Conservation (phyloP, 35 echinoderm and acorn worm genomes). For the Lytechinus pictus region DNA sequence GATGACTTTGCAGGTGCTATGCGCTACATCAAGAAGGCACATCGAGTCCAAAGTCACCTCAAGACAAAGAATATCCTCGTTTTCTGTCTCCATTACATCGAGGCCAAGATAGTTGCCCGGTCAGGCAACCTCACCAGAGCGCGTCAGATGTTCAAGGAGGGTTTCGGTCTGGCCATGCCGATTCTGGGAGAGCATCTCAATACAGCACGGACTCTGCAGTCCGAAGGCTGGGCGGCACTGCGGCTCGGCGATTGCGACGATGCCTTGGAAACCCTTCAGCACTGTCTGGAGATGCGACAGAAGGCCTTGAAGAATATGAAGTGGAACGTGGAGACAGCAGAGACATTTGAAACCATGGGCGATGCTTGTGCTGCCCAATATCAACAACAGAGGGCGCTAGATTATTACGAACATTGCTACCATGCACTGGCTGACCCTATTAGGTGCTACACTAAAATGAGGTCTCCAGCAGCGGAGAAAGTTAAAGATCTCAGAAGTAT, state of each 20-base stretch:
- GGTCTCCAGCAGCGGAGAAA: neutral
- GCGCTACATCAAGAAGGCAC: neutral
- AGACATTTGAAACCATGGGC: conserved; percentile 30
- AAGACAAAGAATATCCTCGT: conserved; percentile 29
- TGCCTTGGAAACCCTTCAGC: conserved; percentile 4
- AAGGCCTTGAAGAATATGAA: conserved; percentile 24
- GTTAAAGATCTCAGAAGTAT: neutral
- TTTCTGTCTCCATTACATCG: neutral
- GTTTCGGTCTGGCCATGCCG: neutral
- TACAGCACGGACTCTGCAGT: conserved; percentile 25
- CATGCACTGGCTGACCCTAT: neutral
- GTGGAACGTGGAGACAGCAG: conserved; percentile 48
- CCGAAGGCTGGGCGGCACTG: conserved; percentile 22
- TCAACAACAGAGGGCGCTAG: neutral
- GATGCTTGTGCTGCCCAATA: neutral
- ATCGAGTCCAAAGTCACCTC: neutral
- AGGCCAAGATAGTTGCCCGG: conserved; percentile 32
- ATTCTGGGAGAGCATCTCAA: conserved; percentile 32
- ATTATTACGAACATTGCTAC: conserved; percentile 3
- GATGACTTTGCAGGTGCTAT: neutral
- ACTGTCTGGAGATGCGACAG: conserved; percentile 37
- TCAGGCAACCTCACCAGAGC: neutral
- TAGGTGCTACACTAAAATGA: neutral
- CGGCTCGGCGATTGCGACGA: neutral
- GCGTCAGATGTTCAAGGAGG: neutral